These are phyloP conservation scores for Drosophila gaucha DNA, from an alignment of 2,888 invertebrate genomes.

Conservation along the genomic window DNA sequence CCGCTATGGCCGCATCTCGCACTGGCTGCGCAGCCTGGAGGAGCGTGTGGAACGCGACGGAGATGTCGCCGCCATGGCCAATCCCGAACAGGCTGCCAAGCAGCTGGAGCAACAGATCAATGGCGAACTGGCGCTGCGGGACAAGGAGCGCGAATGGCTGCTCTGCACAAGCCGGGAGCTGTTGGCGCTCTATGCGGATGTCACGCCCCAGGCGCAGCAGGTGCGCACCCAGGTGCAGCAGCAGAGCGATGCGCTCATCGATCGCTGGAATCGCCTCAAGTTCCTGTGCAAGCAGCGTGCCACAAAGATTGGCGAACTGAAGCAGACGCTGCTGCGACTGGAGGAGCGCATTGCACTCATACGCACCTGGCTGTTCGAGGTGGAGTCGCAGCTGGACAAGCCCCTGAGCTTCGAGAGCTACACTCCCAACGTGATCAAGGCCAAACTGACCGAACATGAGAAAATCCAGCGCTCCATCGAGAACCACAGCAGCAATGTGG, in stretches of 20 bases:
- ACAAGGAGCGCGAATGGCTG: conserved; percentile 92
- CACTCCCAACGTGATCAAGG: conserved; percentile 88
- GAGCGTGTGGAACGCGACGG: conserved; percentile 87
- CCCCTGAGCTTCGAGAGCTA: conserved; percentile 89
- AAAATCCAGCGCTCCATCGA: conserved; percentile 91
- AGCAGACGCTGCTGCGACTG: conserved; percentile 89
- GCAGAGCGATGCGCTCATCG: conserved; percentile 87
- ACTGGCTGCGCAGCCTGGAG: conserved; percentile 90
- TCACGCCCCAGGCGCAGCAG: conserved; percentile 87
- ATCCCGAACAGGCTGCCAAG: conserved; percentile 90
- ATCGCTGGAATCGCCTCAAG: conserved; percentile 89
- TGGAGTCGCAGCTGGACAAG: conserved; percentile 89
- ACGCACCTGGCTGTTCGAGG: conserved; percentile 89
- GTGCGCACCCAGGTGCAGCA: conserved; percentile 87
- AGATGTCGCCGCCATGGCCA: conserved; percentile 86
- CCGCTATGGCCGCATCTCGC: conserved; percentile 87
- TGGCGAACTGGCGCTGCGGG: conserved; percentile 90
- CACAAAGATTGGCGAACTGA: conserved; percentile 89
- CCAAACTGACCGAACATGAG: conserved; percentile 89
- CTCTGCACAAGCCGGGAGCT: conserved; percentile 88
- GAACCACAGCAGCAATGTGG: conserved; percentile 90
- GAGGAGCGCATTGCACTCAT: conserved; percentile 91
- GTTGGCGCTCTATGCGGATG: conserved; percentile 87
- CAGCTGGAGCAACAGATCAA: conserved; percentile 90
- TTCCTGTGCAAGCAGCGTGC: conserved; percentile 88